Evolutionary conservation across 2,888 invertebrate genomes (phyloP).

Genomic region (Lasioglossum morio): DNA sequence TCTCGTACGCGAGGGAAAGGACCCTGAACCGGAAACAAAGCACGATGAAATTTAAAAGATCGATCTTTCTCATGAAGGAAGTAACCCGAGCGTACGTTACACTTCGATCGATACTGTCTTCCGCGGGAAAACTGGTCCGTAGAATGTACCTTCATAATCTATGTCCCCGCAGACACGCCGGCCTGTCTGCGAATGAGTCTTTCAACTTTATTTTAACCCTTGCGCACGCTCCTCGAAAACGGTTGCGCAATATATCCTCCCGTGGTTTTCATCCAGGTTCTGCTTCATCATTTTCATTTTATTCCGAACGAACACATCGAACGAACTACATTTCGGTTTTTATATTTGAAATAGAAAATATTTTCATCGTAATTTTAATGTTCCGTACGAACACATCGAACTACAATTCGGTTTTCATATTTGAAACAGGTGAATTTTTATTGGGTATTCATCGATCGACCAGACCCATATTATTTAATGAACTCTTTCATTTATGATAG

Average conservation of each 20-base stretch:
- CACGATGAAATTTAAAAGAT: conserved; percentile 23
- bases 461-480: no score
- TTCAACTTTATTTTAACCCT: neutral
- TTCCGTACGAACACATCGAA: no score
- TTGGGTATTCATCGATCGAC: no score
- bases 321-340: no score
- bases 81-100: conserved; percentile 29
- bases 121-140: conserved; percentile 44
- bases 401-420: no score
- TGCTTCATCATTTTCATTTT: neutral
- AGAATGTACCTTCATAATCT: conserved; percentile 34
- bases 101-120: conserved; percentile 20
- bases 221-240: neutral
- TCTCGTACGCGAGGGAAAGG: neutral
- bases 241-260: neutral
- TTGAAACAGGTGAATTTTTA: no score
- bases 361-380: no score
- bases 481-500: no score
- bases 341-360: no score
- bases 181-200: conserved; percentile 24
- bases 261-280: neutral
- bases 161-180: neutral
- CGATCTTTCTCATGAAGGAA: conserved; percentile 43
- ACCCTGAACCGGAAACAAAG: conserved; percentile 20
- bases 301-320: no score